A percentile compares a stretch with the other conserved stretches of the same genome.
phyloP scores from a whole-genome alignment of 2,888 invertebrate species.

The Alviniconcha strummeri region DNA sequence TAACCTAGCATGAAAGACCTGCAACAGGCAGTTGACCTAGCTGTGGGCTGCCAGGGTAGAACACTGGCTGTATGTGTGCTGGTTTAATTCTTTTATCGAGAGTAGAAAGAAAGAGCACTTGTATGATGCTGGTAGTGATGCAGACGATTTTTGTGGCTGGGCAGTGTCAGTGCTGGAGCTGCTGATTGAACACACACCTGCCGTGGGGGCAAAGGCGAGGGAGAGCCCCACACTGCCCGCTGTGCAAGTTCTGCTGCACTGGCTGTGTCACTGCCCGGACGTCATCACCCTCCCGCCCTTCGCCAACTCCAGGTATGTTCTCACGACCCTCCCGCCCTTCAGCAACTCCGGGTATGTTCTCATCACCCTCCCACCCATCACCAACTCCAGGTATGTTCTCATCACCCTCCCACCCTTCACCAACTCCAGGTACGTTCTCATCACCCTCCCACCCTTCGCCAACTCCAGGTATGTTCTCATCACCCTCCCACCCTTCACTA shows the following conservation, averaged over 20 bases:
- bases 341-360: neutral
- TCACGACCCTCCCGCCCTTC: neutral
- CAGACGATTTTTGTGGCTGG: constrained; percentile 25
- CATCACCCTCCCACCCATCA: neutral
- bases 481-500: no score
- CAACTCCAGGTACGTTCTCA: constrained; percentile 13
- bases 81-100: neutral
- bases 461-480: constrained; percentile 62
- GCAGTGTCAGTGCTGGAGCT: constrained; percentile 67
- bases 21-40: no score
- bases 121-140: neutral
- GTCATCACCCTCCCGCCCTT: constrained; percentile 55
- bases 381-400: neutral
- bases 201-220: constrained; percentile 77
- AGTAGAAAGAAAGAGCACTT: neutral
- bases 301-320: constrained; percentile 63
- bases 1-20: no score
- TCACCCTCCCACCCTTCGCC: constrained; percentile 55
- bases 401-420: neutral
- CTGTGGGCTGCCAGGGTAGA: no score
- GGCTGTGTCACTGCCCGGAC: constrained; percentile 76
- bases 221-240: constrained; percentile 82
- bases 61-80: no score
- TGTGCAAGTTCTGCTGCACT: constrained; percentile 86
- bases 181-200: constrained; percentile 75